A percentile compares a stretch with the other conserved stretches of the same genome.
These are phyloP conservation scores for Phoeniculus purpureus DNA, from an alignment of 2,797 vertebrate species.

Conservation along the genomic window DNA sequence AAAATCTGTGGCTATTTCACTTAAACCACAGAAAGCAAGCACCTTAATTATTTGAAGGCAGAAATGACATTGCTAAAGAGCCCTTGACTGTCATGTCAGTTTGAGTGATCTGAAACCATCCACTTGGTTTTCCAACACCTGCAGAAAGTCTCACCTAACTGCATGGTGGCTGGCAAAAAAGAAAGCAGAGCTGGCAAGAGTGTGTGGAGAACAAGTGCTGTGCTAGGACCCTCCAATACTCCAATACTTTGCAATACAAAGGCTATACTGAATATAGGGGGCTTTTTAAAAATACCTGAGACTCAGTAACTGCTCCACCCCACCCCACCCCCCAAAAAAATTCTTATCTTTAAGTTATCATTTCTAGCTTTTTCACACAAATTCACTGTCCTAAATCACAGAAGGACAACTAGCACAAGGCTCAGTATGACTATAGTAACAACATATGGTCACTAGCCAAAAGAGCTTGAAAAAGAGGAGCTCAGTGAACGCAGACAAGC, in stretches of 20 bases:
- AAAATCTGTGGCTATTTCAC: neutral
- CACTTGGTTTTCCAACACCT: neutral
- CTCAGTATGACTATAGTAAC: neutral
- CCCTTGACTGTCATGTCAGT: neutral
- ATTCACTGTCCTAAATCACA: slow-evolving; percentile 46
- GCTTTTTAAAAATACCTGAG: neutral
- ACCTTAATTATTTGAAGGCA: neutral
- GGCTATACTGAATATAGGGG: neutral
- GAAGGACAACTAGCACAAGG: neutral
- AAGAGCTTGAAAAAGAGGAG: slow-evolving; percentile 38
- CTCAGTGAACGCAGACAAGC: neutral
- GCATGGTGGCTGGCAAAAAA: neutral
- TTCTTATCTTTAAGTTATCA: neutral
- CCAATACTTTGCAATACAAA: neutral
- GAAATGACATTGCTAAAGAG: slow-evolving; percentile 1
- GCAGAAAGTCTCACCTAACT: neutral
- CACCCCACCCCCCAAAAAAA: too few species aligned
- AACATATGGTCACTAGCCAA: slow-evolving; percentile 13
- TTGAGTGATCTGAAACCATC: neutral
- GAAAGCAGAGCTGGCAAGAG: neutral
- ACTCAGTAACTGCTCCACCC: neutral
- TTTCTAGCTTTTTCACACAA: slow-evolving; percentile 37
- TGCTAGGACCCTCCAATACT: neutral
- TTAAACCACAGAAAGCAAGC: neutral
- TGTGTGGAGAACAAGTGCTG: neutral